phyloP scores from a whole-genome alignment of 2,113 vertebrate species.

The Helogale parvula region DNA sequence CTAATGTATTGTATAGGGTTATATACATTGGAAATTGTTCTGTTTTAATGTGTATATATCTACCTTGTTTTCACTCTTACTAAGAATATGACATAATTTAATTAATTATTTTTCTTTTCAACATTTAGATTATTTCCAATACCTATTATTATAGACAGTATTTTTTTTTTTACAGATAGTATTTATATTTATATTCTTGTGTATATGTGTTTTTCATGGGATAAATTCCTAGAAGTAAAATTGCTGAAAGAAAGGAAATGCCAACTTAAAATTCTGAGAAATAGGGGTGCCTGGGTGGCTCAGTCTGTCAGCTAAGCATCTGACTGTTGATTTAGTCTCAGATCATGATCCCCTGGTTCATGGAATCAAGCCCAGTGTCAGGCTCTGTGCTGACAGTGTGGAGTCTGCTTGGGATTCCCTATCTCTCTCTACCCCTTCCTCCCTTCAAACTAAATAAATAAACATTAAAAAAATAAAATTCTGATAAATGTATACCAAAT shows the following conservation, averaged over 20 bases:
- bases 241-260: conserved; percentile 15
- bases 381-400: too few species aligned
- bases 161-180: neutral
- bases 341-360: too few species aligned
- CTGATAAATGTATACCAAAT: neutral
- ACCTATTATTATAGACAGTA: neutral
- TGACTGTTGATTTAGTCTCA: too few species aligned
- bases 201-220: neutral
- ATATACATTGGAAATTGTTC: neutral
- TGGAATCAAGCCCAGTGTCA: too few species aligned
- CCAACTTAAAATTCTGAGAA: neutral
- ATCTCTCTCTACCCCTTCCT: too few species aligned
- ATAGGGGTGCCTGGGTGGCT: too few species aligned
- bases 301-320: too few species aligned
- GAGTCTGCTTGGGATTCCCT: too few species aligned
- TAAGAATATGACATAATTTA: neutral
- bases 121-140: neutral
- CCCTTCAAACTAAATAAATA: too few species aligned
- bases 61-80: neutral
- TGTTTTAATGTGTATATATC: neutral
- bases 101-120: conserved; percentile 25
- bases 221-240: conserved; percentile 12
- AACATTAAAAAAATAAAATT: too few species aligned
- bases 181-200: neutral
- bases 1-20: neutral